Evolutionary conservation across 2,113 vertebrate species (phyloP).

Genomic region (Thymallus thymallus): DNA sequence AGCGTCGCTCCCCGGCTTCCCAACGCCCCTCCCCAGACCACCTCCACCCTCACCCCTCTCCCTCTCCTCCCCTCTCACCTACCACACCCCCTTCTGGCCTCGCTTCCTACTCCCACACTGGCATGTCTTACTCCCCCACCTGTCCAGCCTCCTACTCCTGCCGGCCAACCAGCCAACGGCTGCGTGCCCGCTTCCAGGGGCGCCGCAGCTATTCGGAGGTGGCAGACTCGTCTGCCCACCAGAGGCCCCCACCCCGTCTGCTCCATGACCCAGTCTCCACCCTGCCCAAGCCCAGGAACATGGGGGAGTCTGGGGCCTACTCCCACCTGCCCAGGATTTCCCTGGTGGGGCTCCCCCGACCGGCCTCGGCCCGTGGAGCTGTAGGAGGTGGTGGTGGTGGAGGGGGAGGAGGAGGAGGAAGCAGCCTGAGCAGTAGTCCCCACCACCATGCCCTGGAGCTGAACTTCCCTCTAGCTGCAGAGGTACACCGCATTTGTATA

Average conservation of each 20-base stretch:
- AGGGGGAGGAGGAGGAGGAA: slow-evolving; percentile 52
- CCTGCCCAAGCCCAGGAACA: slow-evolving; percentile 79
- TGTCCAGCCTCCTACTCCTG: slow-evolving; percentile 73
- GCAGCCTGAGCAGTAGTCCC: slow-evolving; percentile 66
- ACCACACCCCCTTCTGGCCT: slow-evolving; percentile 52
- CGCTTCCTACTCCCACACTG: slow-evolving; percentile 65
- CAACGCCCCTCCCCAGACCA: slow-evolving; percentile 60
- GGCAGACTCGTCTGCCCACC: slow-evolving; percentile 73
- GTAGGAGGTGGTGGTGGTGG: slow-evolving; percentile 45
- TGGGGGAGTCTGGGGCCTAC: slow-evolving; percentile 43
- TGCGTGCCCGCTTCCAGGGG: slow-evolving; percentile 86
- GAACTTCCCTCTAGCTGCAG: slow-evolving; percentile 70
- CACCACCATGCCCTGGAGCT: slow-evolving; percentile 67
- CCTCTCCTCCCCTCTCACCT: slow-evolving; percentile 15
- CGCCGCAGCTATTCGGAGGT: slow-evolving; percentile 93
- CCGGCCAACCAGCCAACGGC: slow-evolving; percentile 78
- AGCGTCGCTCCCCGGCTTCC: slow-evolving; percentile 64
- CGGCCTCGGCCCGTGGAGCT: slow-evolving; percentile 59
- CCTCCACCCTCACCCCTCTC: slow-evolving; percentile 54
- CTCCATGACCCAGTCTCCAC: slow-evolving; percentile 82
- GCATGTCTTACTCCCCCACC: slow-evolving; percentile 63
- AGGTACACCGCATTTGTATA: slow-evolving; percentile 25
- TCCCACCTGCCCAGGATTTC: slow-evolving; percentile 46
- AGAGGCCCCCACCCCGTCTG: slow-evolving; percentile 67
- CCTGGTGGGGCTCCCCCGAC: slow-evolving; percentile 46